A percentile compares a stretch with the other conserved stretches of the same genome.
Evolutionary conservation across 2,113 vertebrate genomes (phyloP).

Genomic region (Rallus limicola): DNA sequence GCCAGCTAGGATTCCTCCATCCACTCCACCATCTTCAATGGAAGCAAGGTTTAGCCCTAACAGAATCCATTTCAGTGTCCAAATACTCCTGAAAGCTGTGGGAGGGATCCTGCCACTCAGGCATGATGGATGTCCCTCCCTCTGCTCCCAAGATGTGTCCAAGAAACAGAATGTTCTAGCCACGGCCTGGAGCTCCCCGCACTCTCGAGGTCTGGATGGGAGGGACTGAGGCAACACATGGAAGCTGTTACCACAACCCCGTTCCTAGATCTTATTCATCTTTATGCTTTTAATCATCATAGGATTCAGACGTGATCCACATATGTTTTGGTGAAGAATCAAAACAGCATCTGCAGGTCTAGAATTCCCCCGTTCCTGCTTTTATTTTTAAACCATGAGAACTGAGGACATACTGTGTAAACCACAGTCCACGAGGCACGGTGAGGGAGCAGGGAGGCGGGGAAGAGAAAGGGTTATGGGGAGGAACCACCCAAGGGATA

Average conservation of each 20-base stretch:
- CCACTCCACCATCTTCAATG: rapidly evolving
- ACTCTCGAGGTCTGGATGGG: conserved; percentile 22
- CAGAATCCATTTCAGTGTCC: neutral
- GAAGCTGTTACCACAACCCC: conserved; percentile 44
- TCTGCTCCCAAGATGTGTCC: conserved; percentile 49
- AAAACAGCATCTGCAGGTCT: conserved; percentile 42
- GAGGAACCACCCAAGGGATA: neutral
- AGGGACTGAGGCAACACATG: conserved; percentile 61
- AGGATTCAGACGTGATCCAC: conserved; percentile 30
- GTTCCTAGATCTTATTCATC: neutral
- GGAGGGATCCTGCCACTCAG: conserved; percentile 46
- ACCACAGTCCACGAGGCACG: neutral
- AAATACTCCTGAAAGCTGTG: conserved; percentile 13
- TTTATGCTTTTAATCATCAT: conserved; percentile 21
- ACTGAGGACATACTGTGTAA: neutral
- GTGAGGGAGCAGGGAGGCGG: neutral
- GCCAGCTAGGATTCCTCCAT: neutral
- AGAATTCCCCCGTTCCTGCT: neutral
- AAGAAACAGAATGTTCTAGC: conserved; percentile 65
- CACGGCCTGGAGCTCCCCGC: conserved; percentile 16
- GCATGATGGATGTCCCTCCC: conserved; percentile 44
- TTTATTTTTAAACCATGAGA: neutral
- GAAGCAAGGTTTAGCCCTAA: neutral
- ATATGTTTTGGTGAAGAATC: conserved; percentile 14
- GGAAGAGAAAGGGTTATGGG: neutral